Percentiles rank a stretch among this genome's conserved stretches.
Conservation (phyloP, 2,797 vertebrate genomes). For the Protosalanx chinensis region DNA sequence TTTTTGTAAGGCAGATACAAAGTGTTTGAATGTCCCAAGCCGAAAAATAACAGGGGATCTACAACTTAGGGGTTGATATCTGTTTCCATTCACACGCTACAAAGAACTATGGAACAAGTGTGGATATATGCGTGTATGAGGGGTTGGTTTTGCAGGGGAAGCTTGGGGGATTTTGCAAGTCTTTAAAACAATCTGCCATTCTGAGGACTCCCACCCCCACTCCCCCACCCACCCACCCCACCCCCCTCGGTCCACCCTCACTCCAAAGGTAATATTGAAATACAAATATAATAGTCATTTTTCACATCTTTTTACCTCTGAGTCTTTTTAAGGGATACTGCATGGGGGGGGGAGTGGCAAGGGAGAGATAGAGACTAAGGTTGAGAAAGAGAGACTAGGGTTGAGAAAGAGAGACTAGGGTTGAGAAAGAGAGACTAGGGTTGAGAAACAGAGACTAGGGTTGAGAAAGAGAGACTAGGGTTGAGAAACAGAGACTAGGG, state of each 20-base stretch:
- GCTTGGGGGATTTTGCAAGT: neutral
- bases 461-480: too few species aligned
- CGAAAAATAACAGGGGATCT: neutral
- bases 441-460: too few species aligned
- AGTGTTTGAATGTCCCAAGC: neutral
- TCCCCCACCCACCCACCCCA: too few species aligned
- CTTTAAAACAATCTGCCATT: conserved; percentile 2
- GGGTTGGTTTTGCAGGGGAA: neutral
- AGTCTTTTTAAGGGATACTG: neutral
- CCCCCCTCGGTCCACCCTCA: neutral
- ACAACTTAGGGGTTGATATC: neutral
- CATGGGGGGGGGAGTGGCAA: neutral
- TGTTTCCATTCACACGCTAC: conserved; percentile 5
- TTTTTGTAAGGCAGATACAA: conserved; percentile 15
- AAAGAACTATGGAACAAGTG: neutral
- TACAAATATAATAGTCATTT: neutral
- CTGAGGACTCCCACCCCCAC: neutral
- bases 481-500: too few species aligned
- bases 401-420: too few species aligned
- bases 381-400: neutral
- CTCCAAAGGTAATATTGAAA: too few species aligned
- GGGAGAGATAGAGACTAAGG: neutral
- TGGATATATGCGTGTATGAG: neutral
- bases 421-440: too few species aligned
- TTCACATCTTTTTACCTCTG: neutral